These are phyloP conservation scores for Siphlonurus alternatus DNA, from an alignment of 2,888 invertebrate species.

Conservation along the genomic window DNA sequence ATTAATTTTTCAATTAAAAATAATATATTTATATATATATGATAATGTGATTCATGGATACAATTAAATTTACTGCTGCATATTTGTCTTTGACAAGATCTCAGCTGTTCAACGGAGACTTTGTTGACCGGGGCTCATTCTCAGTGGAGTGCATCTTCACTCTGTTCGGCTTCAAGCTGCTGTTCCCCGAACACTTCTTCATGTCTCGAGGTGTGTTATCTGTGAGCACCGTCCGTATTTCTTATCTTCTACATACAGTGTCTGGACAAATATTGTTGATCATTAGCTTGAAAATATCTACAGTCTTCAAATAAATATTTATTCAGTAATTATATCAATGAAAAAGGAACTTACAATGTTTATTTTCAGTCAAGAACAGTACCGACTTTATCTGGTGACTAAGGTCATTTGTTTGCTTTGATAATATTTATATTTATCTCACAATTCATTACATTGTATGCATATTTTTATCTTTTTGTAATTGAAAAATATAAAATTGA, in stretches of 20 bases:
- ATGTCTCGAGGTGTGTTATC: slow-evolving; percentile 81
- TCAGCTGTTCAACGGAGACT: slow-evolving; percentile 93
- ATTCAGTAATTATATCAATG: background rate
- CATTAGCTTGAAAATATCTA: too few species aligned
- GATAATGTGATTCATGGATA: too few species aligned
- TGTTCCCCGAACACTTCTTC: slow-evolving; percentile 92
- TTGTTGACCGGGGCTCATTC: slow-evolving; percentile 98
- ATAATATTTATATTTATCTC: slow-evolving; percentile 3
- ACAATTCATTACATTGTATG: slow-evolving; percentile 1
- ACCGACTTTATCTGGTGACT: too few species aligned
- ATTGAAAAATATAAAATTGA: too few species aligned
- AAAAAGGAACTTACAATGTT: background rate
- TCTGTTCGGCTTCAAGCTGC: slow-evolving; percentile 87
- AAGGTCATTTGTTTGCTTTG: background rate
- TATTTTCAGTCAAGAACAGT: too few species aligned
- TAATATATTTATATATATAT: too few species aligned
- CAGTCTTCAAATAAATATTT: background rate
- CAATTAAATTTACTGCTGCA: too few species aligned
- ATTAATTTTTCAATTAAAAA: too few species aligned
- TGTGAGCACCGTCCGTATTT: too few species aligned
- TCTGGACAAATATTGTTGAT: too few species aligned
- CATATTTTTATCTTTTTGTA: slow-evolving; percentile 9
- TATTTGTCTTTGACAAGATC: slow-evolving; percentile 1
- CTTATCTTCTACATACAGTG: background rate
- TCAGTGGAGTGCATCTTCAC: slow-evolving; percentile 98